phyloP scores from a whole-genome alignment of 2,113 vertebrate species.

The Aegithalos caudatus region DNA sequence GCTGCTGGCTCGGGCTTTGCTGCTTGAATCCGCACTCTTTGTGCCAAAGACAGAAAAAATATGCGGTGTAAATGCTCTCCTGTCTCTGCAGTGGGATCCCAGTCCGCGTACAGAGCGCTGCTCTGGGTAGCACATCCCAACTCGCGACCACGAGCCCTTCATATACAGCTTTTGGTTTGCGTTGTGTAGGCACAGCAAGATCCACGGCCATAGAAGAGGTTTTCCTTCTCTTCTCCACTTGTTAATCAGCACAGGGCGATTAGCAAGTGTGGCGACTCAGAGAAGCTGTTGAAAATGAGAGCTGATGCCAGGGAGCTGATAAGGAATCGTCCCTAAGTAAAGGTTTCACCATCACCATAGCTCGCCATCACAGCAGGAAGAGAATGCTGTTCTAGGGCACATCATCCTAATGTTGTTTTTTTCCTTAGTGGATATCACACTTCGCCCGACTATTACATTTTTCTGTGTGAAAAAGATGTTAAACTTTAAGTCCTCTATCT shows the following conservation, averaged over 20 bases:
- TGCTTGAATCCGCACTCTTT: fast-evolving
- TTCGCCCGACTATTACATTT: fast-evolving
- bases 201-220: background rate
- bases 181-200: too few relatives aligned
- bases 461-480: background rate
- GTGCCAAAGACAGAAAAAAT: background rate
- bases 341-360: background rate
- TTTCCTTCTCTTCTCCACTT: background rate
- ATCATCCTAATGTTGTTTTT: background rate
- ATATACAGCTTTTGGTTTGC: background rate
- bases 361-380: background rate
- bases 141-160: fast-evolving
- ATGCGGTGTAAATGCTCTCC: fast-evolving
- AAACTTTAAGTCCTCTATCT: background rate
- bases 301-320: background rate
- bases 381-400: background rate
- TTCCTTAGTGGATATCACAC: background rate
- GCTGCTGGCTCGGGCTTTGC: background rate
- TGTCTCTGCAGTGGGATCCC: background rate
- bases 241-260: background rate
- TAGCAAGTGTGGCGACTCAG: fast-evolving
- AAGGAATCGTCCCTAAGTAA: background rate
- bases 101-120: fast-evolving
- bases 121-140: fast-evolving
- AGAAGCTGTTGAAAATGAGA: background rate